Base-by-base conservation (phyloP, 2,113 vertebrate genomes). In the Dissostichus mawsoni region DNA sequence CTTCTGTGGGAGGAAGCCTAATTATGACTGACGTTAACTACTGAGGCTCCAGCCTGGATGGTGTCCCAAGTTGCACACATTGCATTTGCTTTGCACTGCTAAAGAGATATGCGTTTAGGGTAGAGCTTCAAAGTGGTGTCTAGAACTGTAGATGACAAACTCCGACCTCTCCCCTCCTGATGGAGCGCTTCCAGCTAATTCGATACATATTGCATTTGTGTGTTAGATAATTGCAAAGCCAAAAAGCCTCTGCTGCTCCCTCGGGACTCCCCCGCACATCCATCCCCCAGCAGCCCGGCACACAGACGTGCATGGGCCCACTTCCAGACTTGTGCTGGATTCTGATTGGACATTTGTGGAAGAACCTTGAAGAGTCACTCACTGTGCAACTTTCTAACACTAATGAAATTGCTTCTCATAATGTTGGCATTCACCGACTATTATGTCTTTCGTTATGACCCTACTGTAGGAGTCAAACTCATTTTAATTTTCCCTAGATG, bases 401-500 rank as follows among this genome's bases (percentile, higher is more conserved):
- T 77, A 91, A 92, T 86, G 83, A 87, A 89, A 93, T 90, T 92
- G 91, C 87, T 58, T 88, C 78, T 86, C 73, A 85, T 85, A 92
- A 91, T 74, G 81, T 76, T 89, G 85, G 83, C 87, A 85, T 89
- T 90, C 89, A 69, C 65, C 4, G 11, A 69, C 84, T 81, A 82
- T 90, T 90, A 83, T 87, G 80, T 88, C 85, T 88, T 89, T 89
- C 80, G 83, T 90, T 78, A 87, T 81, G 78, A 90, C 88, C 67
- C 78, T 80, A 25, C 74, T 20, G 61, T 62, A 55, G 77, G 72
- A 90, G 76, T 83, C 70, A 80, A 84, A 81, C 81, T 86, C 78
- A 67, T 87, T 92, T 89, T 88, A 58, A 80, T 87, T 89, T 91
- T 73, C 75, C 74, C 58, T 67, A 81, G 69, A 80, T 89, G 63